phyloP scores from a whole-genome alignment of 2,797 vertebrate genomes.

The Lycodopsis pacificus region DNA sequence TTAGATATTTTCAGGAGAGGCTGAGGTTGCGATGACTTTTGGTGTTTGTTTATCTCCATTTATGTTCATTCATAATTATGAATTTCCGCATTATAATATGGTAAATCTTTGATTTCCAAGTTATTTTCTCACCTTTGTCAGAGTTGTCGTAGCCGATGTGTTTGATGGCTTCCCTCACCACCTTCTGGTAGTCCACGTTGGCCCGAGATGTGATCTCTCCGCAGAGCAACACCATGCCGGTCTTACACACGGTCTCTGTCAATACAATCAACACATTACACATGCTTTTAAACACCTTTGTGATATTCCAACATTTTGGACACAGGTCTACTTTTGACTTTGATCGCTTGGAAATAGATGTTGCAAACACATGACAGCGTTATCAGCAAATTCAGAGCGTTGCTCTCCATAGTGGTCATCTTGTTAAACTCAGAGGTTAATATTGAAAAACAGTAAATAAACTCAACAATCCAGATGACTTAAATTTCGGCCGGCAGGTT shows the following conservation, averaged over 20 bases:
- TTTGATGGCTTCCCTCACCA: constrained; percentile 94
- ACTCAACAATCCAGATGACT: neutral
- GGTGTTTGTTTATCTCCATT: neutral
- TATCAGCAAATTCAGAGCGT: constrained; percentile 16
- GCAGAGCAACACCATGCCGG: constrained; percentile 98
- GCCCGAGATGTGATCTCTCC: constrained; percentile 97
- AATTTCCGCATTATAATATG: too few relatives aligned
- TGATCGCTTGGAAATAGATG: neutral
- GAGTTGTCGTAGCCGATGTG: constrained; percentile 98
- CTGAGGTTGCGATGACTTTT: neutral
- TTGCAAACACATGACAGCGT: neutral
- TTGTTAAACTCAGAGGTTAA: constrained; percentile 16
- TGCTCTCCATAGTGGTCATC: neutral
- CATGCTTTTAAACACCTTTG: neutral
- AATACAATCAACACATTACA: constrained; percentile 15
- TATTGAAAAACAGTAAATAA: constrained; percentile 32
- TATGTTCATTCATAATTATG: too few relatives aligned
- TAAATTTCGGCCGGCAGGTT: constrained; percentile 9
- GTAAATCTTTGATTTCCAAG: too few relatives aligned
- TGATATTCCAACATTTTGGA: neutral
- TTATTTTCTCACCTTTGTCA: constrained; percentile 89
- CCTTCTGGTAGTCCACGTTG: constrained; percentile 95
- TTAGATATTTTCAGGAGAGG: neutral
- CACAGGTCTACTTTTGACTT: neutral
- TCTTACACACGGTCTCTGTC: constrained; percentile 97